Conservation (phyloP, 1,140 invertebrate species). For the Drosophila takahashii region DNA sequence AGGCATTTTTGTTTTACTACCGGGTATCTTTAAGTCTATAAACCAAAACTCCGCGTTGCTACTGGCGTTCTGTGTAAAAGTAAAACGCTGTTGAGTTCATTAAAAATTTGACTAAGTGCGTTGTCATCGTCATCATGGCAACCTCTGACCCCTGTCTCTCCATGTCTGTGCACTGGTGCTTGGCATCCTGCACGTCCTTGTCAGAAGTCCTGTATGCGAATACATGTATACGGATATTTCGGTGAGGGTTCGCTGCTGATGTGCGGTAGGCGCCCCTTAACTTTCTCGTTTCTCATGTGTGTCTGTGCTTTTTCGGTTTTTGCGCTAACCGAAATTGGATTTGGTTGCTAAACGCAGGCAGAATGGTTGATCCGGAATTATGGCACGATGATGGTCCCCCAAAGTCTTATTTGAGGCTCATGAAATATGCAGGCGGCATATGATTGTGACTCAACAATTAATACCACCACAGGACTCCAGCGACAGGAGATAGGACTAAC, state of each 20-base stretch:
- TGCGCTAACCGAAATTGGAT: constrained; percentile 49
- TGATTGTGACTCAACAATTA: constrained; percentile 26
- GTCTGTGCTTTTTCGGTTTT: constrained; percentile 40
- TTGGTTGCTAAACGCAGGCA: constrained; percentile 39
- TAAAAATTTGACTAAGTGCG: constrained; percentile 79
- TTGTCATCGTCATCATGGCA: constrained; percentile 67
- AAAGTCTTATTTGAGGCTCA: constrained; percentile 41
- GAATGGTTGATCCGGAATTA: constrained; percentile 43
- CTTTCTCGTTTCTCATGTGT: constrained; percentile 30
- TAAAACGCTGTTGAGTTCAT: constrained; percentile 81
- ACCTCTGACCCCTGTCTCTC: constrained; percentile 35
- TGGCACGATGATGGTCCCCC: constrained; percentile 42
- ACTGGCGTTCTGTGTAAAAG: constrained; percentile 53
- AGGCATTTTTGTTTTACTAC: background rate
- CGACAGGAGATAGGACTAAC: background rate
- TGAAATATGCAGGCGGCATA: constrained; percentile 46
- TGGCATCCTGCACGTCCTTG: constrained; percentile 51
- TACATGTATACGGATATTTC: constrained; percentile 9
- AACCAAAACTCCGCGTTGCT: background rate
- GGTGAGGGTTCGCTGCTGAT: constrained; percentile 14
- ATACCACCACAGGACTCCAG: constrained; percentile 19
- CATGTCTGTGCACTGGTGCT: constrained; percentile 16
- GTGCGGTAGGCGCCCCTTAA: constrained; percentile 47
- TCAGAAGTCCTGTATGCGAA: constrained; percentile 21
- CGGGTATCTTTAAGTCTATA: background rate